A percentile compares a stretch with the other conserved stretches of the same genome.
Conservation (phyloP, 92 coral and sea anemone genomes). For the Phenganax marumi region DNA sequence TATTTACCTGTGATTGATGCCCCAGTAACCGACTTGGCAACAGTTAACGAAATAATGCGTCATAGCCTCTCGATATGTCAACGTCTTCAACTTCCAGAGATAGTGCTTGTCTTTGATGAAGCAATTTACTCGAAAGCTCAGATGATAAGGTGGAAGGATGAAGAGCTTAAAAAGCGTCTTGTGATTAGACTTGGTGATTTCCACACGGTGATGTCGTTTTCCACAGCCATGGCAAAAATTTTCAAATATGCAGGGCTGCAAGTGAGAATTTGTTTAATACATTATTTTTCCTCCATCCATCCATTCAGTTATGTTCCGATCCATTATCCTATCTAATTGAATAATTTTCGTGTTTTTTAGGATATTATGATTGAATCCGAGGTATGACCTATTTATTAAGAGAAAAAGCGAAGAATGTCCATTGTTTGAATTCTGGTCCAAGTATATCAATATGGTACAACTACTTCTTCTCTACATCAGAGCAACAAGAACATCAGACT, state of each 20-base stretch:
- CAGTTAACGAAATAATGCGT: background rate
- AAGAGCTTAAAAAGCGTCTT: background rate
- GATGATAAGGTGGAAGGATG: background rate
- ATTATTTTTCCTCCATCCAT: background rate
- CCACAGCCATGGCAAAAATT: background rate
- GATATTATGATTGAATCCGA: slow-evolving; percentile 2
- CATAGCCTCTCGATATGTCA: background rate
- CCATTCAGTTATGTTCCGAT: background rate
- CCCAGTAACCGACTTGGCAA: background rate
- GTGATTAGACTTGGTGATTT: background rate
- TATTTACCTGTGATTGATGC: background rate
- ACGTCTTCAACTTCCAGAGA: background rate
- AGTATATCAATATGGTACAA: background rate
- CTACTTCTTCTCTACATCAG: background rate
- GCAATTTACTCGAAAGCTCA: background rate
- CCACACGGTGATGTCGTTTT: background rate
- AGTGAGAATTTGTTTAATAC: background rate
- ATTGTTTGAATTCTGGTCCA: background rate
- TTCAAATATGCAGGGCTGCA: background rate
- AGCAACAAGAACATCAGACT: background rate
- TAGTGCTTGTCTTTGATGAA: background rate
- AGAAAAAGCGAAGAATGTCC: background rate
- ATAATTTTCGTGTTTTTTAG: background rate
- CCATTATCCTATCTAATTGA: too few relatives aligned
- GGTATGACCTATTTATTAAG: background rate